Evolutionary conservation across 2,113 vertebrate species (phyloP).

Genomic region (Limanda limanda): DNA sequence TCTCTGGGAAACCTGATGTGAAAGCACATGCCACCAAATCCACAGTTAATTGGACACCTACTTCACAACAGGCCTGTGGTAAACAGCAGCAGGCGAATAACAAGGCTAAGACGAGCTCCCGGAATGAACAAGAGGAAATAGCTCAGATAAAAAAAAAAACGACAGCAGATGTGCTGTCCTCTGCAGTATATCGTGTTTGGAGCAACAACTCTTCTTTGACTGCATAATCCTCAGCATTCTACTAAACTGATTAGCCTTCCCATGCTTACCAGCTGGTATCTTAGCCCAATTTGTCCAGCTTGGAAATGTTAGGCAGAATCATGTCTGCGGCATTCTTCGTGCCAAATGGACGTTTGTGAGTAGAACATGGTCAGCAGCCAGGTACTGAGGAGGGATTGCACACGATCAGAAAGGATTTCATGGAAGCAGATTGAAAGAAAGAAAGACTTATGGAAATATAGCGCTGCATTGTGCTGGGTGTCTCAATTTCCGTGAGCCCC

Average conservation of each 20-base stretch:
- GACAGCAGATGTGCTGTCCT: slow-evolving; percentile 57
- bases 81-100: slow-evolving; percentile 65
- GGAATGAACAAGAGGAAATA: slow-evolving; percentile 44
- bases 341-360: slow-evolving; percentile 65
- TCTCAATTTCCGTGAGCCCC: slow-evolving; percentile 39
- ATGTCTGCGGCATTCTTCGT: slow-evolving; percentile 39
- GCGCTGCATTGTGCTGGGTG: slow-evolving; percentile 51
- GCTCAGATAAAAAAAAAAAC: slow-evolving; percentile 55
- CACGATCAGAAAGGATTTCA: slow-evolving; percentile 73
- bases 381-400: slow-evolving; percentile 64
- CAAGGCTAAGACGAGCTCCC: slow-evolving; percentile 59
- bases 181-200: slow-evolving; percentile 49
- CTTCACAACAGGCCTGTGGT: slow-evolving; percentile 53
- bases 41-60: slow-evolving; percentile 72
- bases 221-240: slow-evolving; percentile 63
- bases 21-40: slow-evolving; percentile 69
- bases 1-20: slow-evolving; percentile 57
- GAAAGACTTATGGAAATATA: slow-evolving; percentile 64
- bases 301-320: slow-evolving; percentile 64
- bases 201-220: slow-evolving; percentile 66
- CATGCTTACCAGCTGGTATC: slow-evolving; percentile 65
- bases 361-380: slow-evolving; percentile 66
- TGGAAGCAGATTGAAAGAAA: slow-evolving; percentile 59
- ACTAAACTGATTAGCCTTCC: slow-evolving; percentile 72
- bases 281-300: slow-evolving; percentile 67